Evolutionary conservation across 2,888 invertebrate species (phyloP).

Genomic region (Agrotis puta): DNA sequence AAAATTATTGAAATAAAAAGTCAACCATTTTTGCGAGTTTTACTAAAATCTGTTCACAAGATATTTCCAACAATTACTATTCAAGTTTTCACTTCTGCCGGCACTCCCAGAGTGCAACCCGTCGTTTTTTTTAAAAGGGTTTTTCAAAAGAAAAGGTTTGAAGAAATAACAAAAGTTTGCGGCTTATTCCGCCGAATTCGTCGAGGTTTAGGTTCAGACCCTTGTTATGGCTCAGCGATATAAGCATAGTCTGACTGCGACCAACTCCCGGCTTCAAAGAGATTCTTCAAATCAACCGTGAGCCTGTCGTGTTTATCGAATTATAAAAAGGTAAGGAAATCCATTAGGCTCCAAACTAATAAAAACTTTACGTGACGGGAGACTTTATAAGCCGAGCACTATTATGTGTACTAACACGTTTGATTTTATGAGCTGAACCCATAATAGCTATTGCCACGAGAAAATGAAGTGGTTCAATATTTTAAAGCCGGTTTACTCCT

Average conservation of each 20-base stretch:
- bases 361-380: conserved; percentile 71
- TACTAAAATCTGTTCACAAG: no score
- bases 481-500: conserved; percentile 73
- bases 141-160: conserved; percentile 68
- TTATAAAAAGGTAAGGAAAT: conserved; percentile 71
- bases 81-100: no score
- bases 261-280: conserved; percentile 73
- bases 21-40: no score
- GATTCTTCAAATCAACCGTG: conserved; percentile 73
- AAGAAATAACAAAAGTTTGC: conserved; percentile 72
- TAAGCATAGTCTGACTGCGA: conserved; percentile 67
- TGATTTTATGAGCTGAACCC: conserved; percentile 72
- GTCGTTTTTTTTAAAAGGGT: conserved; percentile 72
- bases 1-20: no score
- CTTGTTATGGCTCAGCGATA: conserved; percentile 64
- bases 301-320: conserved; percentile 70
- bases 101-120: no score
- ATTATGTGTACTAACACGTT: conserved; percentile 67
- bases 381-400: conserved; percentile 60
- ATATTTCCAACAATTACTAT: no score
- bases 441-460: conserved; percentile 71
- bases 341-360: conserved; percentile 72
- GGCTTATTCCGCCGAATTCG: conserved; percentile 75
- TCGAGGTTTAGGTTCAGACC: conserved; percentile 59
- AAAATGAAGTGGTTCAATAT: conserved; percentile 78